These are phyloP conservation scores for Melieria omissa DNA, from an alignment of 2,888 invertebrate species.

Conservation along the genomic window DNA sequence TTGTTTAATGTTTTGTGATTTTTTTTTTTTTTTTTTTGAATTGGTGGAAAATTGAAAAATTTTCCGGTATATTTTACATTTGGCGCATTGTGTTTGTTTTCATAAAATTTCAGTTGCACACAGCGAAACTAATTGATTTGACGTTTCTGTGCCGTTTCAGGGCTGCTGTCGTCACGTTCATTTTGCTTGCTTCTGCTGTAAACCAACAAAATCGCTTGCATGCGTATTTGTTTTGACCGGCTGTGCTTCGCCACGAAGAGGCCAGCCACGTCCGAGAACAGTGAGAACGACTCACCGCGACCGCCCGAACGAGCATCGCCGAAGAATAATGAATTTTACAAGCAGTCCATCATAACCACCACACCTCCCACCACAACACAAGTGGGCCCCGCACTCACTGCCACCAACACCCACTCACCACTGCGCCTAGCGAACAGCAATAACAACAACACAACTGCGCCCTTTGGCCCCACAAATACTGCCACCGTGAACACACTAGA, in stretches of 20 bases:
- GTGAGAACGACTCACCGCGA: slow-evolving; percentile 43
- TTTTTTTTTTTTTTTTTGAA: too few species aligned
- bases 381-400: slow-evolving; percentile 38
- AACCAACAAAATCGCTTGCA: slow-evolving; percentile 74
- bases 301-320: slow-evolving; percentile 44
- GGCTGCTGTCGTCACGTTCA: slow-evolving; percentile 50
- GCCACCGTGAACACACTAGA: slow-evolving; percentile 50
- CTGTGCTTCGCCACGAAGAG: slow-evolving; percentile 91
- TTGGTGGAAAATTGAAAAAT: too few species aligned
- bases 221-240: slow-evolving; percentile 92
- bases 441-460: slow-evolving; percentile 36
- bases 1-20: too few species aligned
- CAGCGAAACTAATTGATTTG: not conserved
- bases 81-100: too few species aligned
- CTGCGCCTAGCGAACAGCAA: slow-evolving; percentile 35
- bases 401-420: slow-evolving; percentile 39
- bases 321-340: slow-evolving; percentile 32
- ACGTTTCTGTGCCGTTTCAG: slow-evolving; percentile 49
- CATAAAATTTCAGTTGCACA: too few species aligned
- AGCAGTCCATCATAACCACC: slow-evolving; percentile 30
- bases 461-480: slow-evolving; percentile 37
- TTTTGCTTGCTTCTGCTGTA: slow-evolving; percentile 57
- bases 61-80: too few species aligned
- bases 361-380: slow-evolving; percentile 32
- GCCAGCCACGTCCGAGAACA: slow-evolving; percentile 69